These are phyloP conservation scores for Archips crataeganus DNA, from an alignment of 2,888 invertebrate genomes.

Conservation along the genomic window DNA sequence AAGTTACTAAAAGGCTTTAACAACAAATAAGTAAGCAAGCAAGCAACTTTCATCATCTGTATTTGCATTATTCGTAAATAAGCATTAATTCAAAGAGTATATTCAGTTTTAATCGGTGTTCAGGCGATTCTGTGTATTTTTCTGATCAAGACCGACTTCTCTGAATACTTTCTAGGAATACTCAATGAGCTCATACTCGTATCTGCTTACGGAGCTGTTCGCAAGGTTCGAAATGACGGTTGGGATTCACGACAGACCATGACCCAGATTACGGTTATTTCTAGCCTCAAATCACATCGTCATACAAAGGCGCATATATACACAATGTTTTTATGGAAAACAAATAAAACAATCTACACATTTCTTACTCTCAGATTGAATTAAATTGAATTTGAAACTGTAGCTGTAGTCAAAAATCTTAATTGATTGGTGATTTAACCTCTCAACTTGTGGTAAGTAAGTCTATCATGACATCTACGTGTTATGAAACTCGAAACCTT, in stretches of 20 bases:
- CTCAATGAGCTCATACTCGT: slow-evolving; percentile 33
- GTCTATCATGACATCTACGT: slow-evolving; percentile 11
- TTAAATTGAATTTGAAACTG: not conserved
- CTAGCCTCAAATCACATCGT: slow-evolving; percentile 64
- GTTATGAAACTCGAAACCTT: slow-evolving; percentile 32
- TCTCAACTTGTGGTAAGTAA: slow-evolving; percentile 3
- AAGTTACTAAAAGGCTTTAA: slow-evolving; percentile 19
- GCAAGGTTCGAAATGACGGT: slow-evolving; percentile 56
- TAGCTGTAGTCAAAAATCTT: not conserved
- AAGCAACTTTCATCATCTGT: not conserved
- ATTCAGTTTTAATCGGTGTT: not conserved
- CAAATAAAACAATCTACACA: slow-evolving; percentile 24
- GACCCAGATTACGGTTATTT: slow-evolving; percentile 78
- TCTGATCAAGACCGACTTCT: slow-evolving; percentile 46
- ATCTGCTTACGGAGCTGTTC: slow-evolving; percentile 46
- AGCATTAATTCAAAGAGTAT: not conserved
- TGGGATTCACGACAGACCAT: slow-evolving; percentile 69
- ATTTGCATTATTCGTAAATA: slow-evolving; percentile 3
- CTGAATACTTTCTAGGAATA: slow-evolving; percentile 32
- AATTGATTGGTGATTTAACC: slow-evolving; percentile 23
- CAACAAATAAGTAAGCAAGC: not conserved
- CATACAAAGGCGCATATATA: slow-evolving; percentile 43
- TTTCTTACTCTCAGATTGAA: not conserved
- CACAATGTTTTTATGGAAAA: slow-evolving; percentile 37
- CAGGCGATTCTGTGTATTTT: slow-evolving; percentile 12